phyloP scores from a whole-genome alignment of 2,888 invertebrate genomes.

The Julus scandinavius region DNA sequence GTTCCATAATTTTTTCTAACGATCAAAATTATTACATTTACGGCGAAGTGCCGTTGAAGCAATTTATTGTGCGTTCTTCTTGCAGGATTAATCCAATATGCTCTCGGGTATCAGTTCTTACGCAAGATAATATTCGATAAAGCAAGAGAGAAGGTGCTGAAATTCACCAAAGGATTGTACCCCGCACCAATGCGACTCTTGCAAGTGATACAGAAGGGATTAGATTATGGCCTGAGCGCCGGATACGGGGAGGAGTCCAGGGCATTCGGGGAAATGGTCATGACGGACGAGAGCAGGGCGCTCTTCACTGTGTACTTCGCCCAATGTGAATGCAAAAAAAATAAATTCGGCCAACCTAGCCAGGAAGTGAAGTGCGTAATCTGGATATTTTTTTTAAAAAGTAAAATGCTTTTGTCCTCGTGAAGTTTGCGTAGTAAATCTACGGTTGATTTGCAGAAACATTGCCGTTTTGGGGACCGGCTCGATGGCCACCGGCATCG shows the following conservation, averaged over 20 bases:
- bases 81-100: conserved; percentile 74
- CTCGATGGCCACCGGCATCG: conserved; percentile 98
- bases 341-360: conserved; percentile 89
- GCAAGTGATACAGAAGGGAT: conserved; percentile 76
- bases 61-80: neutral
- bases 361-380: conserved; percentile 76
- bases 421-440: neutral
- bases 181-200: conserved; percentile 94
- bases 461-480: conserved; percentile 94
- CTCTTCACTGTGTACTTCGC: conserved; percentile 94
- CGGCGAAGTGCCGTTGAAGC: neutral
- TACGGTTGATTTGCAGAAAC: neutral
- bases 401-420: too few species aligned
- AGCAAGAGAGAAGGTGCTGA: conserved; percentile 91
- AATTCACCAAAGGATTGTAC: conserved; percentile 91
- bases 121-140: conserved; percentile 90
- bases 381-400: neutral
- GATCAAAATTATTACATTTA: too few species aligned
- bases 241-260: conserved; percentile 89
- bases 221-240: conserved; percentile 83
- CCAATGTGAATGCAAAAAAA: conserved; percentile 98
- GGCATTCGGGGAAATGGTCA: conserved; percentile 89
- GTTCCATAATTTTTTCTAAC: neutral
- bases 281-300: conserved; percentile 92
- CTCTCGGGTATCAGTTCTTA: conserved; percentile 78